Evolutionary conservation across 2,797 vertebrate genomes (phyloP).

Genomic region (Leptodactylus fallax): DNA sequence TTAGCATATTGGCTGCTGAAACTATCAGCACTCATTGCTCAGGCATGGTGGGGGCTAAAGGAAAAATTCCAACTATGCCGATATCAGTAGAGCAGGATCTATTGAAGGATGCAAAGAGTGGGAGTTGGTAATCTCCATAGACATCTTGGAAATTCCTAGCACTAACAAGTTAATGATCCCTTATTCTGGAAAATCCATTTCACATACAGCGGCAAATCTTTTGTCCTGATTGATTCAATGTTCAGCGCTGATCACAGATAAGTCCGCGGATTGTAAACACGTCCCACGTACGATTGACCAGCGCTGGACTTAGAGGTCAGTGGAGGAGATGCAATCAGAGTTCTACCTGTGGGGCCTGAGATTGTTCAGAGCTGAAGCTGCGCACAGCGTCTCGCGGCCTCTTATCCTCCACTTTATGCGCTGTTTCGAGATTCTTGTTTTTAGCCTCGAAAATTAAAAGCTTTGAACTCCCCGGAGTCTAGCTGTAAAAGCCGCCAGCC

Average conservation of each 20-base stretch:
- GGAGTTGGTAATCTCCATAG: too few species aligned
- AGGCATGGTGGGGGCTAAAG: too few species aligned
- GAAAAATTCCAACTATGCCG: too few species aligned
- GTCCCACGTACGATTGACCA: background rate
- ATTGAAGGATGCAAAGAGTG: too few species aligned
- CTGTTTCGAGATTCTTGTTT: background rate
- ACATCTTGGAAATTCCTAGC: background rate
- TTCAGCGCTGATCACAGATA: background rate
- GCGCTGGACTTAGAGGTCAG: background rate
- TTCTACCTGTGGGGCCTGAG: background rate
- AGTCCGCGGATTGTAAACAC: background rate
- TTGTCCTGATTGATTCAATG: background rate
- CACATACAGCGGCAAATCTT: background rate
- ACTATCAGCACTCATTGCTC: too few species aligned
- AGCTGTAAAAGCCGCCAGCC: background rate
- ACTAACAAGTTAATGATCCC: background rate
- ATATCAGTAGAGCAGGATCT: too few species aligned
- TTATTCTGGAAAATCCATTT: background rate
- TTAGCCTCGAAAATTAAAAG: slow-evolving; percentile 32
- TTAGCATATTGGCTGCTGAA: too few species aligned
- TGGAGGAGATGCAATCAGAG: background rate
- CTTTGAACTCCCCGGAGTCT: slow-evolving; percentile 18
- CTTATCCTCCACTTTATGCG: background rate
- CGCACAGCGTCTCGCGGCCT: background rate
- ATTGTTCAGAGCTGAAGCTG: background rate